Evolutionary conservation across 2,797 vertebrate genomes (phyloP), one percentile per base, ranked within the genome.

Genomic region (Hylomyscus alleni): DNA sequence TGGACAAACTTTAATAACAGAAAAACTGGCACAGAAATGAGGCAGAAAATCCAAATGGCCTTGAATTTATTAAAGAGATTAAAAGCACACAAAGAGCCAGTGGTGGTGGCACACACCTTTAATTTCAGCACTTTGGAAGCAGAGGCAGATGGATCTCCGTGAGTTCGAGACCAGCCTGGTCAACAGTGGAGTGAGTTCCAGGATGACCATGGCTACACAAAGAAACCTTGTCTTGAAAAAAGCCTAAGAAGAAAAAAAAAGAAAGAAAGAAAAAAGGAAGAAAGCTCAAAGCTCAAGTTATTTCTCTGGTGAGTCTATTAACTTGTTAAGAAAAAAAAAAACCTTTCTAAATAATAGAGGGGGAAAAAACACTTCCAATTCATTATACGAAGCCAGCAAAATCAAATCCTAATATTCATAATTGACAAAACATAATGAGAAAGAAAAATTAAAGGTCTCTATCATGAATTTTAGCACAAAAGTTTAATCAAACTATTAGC

Each of bases 221-320:
- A 75, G 37, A 75, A 75, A 75, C 20, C 8, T 9, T 72, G 31
- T n/a, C 34, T 72, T 37, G 69, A 72, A 37, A 72, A 72, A 14
- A 37, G 17, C 6, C 69, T n/a, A 72, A 72, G 20, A 72, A n/a
- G 67, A n/a, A 62, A 15, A 11, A 34, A 26, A 29, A 62, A 62
- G 22, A 65, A 65, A 31, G 19, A 29, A 29, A 10, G 11, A n/a
- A 34, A 6, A 20, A 72, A 19, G n/a, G 17, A 72, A 24, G 72
- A 22, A 95, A 94, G 83, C n/a, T 84, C 5, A 4, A 85, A 58
- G n/a, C 10, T 19, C 37, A 54, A 67, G 34, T 37, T 80, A 62
- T 91, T 95, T 89, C 11, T 83, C 31, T 60, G 19, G 22, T 94
- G 87, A 91, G 52, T 84, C 20, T 94, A 93, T 84, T 54, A 80